A percentile compares a stretch with the other conserved stretches of the same genome.
Evolutionary conservation across 2,888 invertebrate genomes (phyloP).

Genomic region (Ophion ellenae): DNA sequence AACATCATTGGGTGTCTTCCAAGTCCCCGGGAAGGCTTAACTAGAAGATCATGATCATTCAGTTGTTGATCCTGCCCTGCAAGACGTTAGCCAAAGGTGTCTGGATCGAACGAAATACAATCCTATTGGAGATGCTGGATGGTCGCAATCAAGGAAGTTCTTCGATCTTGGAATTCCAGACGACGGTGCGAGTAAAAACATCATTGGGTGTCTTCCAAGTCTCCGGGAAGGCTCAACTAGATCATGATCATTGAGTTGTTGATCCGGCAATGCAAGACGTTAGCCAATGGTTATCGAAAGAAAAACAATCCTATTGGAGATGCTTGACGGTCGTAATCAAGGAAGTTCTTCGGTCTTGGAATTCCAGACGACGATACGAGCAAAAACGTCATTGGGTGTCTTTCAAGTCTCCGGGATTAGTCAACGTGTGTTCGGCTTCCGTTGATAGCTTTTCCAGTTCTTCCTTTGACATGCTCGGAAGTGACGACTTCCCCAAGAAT

Average conservation of each 20-base stretch:
- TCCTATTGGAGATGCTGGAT: background rate
- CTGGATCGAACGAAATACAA: too few relatives aligned
- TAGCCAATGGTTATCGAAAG: too few relatives aligned
- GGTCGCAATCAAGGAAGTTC: constrained; percentile 9
- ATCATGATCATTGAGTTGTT: too few relatives aligned
- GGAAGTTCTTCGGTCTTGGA: background rate
- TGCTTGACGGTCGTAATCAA: background rate
- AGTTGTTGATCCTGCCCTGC: too few relatives aligned
- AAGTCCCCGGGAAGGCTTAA: too few relatives aligned
- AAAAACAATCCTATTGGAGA: background rate
- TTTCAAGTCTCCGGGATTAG: background rate
- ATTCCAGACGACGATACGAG: background rate
- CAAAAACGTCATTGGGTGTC: constrained; percentile 28
- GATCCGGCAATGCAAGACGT: too few relatives aligned
- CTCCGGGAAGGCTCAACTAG: background rate
- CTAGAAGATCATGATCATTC: too few relatives aligned
- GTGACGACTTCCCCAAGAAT: background rate
- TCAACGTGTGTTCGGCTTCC: background rate
- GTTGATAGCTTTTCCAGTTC: constrained; percentile 29
- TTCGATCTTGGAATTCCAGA: background rate
- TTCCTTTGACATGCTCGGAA: background rate
- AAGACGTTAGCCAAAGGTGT: too few relatives aligned
- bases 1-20: constrained; percentile 21
- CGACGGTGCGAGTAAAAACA: constrained; percentile 7
- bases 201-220: constrained; percentile 10